Percentiles rank a stretch among this genome's conserved stretches.
Evolutionary conservation across 92 coral and sea anemone genomes (phyloP).

Genomic region (Montipora capitata): DNA sequence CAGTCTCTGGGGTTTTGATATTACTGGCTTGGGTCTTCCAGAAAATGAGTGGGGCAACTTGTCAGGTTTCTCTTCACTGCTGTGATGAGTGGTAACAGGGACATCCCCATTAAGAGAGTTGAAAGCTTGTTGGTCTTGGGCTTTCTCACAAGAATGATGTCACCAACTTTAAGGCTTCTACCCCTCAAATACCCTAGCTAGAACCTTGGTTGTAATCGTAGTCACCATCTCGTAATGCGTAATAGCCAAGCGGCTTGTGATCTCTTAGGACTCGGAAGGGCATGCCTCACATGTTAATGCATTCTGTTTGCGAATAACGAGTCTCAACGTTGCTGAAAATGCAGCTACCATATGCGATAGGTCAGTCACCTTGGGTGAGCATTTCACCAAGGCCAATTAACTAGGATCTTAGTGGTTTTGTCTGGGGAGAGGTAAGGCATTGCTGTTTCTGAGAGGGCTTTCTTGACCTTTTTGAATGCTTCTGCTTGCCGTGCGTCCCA

Average conservation of each 20-base stretch:
- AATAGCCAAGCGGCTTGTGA: neutral
- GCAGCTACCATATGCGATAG: neutral
- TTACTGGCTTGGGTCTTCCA: no score
- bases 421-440: constrained; percentile 36
- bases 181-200: no score
- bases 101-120: no score
- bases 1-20: no score
- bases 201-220: neutral
- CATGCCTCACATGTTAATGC: neutral
- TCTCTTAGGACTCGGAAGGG: neutral
- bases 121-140: no score
- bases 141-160: no score
- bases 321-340: neutral
- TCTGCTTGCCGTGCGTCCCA: constrained; percentile 34
- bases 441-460: constrained; percentile 1
- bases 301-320: neutral
- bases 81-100: no score
- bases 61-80: no score
- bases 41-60: no score
- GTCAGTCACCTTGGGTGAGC: neutral
- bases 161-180: no score
- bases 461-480: constrained; percentile 17
- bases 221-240: neutral
- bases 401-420: neutral
- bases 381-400: neutral